A percentile compares a stretch with the other conserved stretches of the same genome.
Evolutionary conservation across 2,113 vertebrate genomes (phyloP).

Genomic region (Acanthisitta chloris): DNA sequence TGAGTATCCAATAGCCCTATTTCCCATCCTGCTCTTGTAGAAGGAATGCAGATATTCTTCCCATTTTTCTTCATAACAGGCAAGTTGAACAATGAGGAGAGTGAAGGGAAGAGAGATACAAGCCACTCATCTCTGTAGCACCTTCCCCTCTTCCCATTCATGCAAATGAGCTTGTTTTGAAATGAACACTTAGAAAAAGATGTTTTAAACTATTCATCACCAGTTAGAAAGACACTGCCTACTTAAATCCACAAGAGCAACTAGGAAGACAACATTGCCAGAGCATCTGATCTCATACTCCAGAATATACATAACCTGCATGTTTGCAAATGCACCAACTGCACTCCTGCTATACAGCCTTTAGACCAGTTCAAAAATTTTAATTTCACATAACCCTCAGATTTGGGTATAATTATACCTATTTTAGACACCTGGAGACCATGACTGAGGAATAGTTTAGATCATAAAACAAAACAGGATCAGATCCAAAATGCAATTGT

Average conservation of each 20-base stretch:
- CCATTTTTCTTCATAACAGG: neutral
- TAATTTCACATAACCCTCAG: neutral
- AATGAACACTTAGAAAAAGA: neutral
- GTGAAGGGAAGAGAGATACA: neutral
- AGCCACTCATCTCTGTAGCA: neutral
- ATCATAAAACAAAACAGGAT: neutral
- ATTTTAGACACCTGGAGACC: neutral
- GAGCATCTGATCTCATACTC: neutral
- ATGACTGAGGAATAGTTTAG: rapidly evolving
- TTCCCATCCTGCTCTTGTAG: neutral
- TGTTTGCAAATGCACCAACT: neutral
- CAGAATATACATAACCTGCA: neutral
- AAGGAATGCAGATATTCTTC: neutral
- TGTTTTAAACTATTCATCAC: neutral
- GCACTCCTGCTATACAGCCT: neutral
- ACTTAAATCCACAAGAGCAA: neutral
- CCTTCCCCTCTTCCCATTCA: neutral
- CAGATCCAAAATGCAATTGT: neutral
- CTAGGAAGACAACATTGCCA: neutral
- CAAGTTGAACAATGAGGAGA: neutral
- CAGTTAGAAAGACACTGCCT: neutral
- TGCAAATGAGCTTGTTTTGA: neutral
- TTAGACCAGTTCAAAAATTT: neutral
- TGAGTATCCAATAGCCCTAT: neutral
- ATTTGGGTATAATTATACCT: neutral